Conservation (phyloP, 1,140 invertebrate genomes). For the Drosophila eugracilis region DNA sequence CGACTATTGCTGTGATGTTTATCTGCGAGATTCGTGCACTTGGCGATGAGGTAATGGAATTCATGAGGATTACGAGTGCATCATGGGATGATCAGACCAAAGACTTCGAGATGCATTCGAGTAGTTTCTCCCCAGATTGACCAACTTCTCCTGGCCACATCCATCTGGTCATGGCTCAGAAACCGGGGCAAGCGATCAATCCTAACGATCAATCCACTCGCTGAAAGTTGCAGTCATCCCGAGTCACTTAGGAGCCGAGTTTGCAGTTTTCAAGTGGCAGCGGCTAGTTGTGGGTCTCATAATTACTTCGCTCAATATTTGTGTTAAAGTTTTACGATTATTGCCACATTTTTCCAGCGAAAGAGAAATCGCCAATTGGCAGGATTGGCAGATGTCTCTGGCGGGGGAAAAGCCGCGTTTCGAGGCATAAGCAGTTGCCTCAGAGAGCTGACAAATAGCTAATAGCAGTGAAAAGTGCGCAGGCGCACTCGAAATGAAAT, state of each 20-base stretch:
- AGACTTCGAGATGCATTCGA: background rate
- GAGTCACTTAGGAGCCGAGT: slow-evolving; percentile 32
- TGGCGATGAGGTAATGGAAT: slow-evolving; percentile 25
- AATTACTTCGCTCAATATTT: slow-evolving; percentile 78
- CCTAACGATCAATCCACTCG: slow-evolving; percentile 32
- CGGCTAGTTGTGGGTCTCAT: slow-evolving; percentile 55
- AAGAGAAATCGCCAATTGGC: slow-evolving; percentile 75
- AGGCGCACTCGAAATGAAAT: slow-evolving; percentile 52
- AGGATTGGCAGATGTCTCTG: slow-evolving; percentile 56
- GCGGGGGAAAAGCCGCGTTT: slow-evolving; percentile 48
- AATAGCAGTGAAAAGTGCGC: slow-evolving; percentile 64
- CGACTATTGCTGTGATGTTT: slow-evolving; percentile 38
- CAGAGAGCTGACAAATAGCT: slow-evolving; percentile 30
- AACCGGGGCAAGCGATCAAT: slow-evolving; percentile 41
- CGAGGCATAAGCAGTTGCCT: slow-evolving; percentile 36
- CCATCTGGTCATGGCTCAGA: slow-evolving; percentile 35
- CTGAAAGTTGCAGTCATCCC: slow-evolving; percentile 46
- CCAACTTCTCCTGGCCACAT: slow-evolving; percentile 26
- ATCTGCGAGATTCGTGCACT: slow-evolving; percentile 54
- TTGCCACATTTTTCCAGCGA: slow-evolving; percentile 74
- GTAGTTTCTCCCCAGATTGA: slow-evolving; percentile 8
- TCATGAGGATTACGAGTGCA: slow-evolving; percentile 41
- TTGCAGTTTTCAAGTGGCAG: slow-evolving; percentile 19
- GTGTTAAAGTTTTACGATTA: slow-evolving; percentile 78
- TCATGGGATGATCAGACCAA: slow-evolving; percentile 11